Evolutionary conservation across 2,797 vertebrate species (phyloP).

Genomic region (Salmo trutta): DNA sequence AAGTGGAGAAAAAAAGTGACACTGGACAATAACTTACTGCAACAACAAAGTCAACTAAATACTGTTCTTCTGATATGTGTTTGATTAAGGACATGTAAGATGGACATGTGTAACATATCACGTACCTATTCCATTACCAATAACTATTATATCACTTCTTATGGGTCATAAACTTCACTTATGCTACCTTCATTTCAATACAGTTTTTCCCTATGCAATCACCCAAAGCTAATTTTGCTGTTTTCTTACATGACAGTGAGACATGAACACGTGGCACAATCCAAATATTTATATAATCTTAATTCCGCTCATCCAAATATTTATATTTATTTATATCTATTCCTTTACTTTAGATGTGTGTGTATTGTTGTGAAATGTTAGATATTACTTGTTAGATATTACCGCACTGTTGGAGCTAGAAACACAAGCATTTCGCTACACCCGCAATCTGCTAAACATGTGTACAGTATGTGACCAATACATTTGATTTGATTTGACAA

Average conservation of each 20-base stretch:
- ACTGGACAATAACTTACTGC: not conserved
- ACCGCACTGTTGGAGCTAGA: no score
- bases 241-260: slow-evolving; percentile 4
- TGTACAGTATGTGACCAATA: no score
- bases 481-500: not conserved
- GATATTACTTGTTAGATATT: no score
- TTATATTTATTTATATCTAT: no score
- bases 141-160: not conserved
- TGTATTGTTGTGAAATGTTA: no score
- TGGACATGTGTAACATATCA: not conserved
- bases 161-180: not conserved
- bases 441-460: no score
- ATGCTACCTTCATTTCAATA: not conserved
- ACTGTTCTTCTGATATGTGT: not conserved
- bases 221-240: not conserved
- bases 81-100: not conserved
- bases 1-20: not conserved
- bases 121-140: not conserved
- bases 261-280: not conserved
- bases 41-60: not conserved
- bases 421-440: no score
- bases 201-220: not conserved
- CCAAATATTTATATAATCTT: no score
- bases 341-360: no score
- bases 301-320: no score